phyloP scores from a whole-genome alignment of 2,888 invertebrate genomes.

The Netelia virgata region DNA sequence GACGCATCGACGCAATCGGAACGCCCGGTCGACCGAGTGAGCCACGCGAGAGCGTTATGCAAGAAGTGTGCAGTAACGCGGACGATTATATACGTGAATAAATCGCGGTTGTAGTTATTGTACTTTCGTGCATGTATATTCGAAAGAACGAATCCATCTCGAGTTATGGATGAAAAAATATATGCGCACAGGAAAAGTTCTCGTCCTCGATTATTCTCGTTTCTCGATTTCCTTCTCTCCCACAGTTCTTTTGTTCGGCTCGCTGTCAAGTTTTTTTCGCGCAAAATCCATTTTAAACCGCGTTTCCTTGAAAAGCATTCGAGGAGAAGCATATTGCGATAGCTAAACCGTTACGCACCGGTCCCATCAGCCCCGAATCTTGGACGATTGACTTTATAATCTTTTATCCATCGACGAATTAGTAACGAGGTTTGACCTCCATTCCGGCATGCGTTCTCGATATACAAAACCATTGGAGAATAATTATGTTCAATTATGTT shows the following conservation, averaged over 20 bases:
- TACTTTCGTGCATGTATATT: not conserved
- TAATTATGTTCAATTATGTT: too few species aligned
- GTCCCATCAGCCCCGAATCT: not conserved
- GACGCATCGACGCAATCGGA: constrained; percentile 56
- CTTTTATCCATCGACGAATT: not conserved
- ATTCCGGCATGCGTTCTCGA: too few species aligned
- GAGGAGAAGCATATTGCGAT: not conserved
- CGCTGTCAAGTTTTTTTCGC: not conserved
- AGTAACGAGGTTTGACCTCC: too few species aligned
- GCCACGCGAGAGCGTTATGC: constrained; percentile 36
- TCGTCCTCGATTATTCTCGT: not conserved
- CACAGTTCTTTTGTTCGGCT: not conserved
- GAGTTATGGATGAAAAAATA: not conserved
- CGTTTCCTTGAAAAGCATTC: not conserved
- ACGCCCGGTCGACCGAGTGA: constrained; percentile 24
- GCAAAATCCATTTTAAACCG: not conserved
- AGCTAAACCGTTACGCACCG: not conserved
- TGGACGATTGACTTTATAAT: not conserved
- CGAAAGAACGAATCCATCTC: not conserved
- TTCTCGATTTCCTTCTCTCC: constrained; percentile 1
- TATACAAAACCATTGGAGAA: too few species aligned
- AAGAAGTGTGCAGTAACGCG: constrained; percentile 22
- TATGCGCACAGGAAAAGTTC: not conserved
- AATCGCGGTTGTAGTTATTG: constrained; percentile 31
- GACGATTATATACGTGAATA: constrained; percentile 1